phyloP scores from a whole-genome alignment of 2,797 vertebrate species.

The Anomalospiza imberbis region DNA sequence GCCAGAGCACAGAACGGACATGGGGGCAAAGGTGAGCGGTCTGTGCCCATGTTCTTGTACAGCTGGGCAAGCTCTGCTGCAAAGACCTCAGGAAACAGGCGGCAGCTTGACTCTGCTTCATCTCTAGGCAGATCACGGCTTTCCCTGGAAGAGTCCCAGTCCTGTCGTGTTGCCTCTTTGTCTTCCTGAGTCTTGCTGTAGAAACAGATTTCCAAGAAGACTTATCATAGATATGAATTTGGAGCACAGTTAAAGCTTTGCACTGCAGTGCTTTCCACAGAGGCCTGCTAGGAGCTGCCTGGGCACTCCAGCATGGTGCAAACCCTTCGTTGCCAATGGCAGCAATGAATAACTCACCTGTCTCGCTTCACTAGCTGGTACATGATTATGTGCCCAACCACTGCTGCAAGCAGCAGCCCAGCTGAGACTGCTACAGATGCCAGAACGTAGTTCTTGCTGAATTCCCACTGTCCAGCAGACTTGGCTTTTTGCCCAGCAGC shows the following conservation, averaged over 20 bases:
- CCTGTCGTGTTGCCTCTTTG: no score
- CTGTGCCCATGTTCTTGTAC: not conserved
- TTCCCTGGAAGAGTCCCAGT: no score
- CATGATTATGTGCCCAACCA: no score
- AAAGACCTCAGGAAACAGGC: not conserved
- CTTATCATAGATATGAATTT: not conserved
- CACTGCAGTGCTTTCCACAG: not conserved
- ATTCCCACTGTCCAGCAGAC: rapidly evolving
- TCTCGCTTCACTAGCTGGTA: no score
- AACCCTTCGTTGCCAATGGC: not conserved
- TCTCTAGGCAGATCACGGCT: no score
- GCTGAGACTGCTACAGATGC: rapidly evolving
- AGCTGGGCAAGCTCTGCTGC: not conserved
- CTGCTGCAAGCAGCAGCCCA: not conserved
- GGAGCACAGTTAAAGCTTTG: not conserved
- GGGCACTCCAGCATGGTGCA: no score
- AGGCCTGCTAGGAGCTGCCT: no score
- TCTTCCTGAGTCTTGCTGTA: not conserved
- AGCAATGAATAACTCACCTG: no score
- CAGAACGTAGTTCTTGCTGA: not conserved
- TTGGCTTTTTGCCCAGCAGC: rapidly evolving
- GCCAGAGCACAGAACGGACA: not conserved
- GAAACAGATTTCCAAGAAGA: not conserved
- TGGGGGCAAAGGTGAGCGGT: not conserved
- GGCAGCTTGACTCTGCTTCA: not conserved